Conservation (phyloP, 2,797 vertebrate genomes). For the Mus caroli region DNA sequence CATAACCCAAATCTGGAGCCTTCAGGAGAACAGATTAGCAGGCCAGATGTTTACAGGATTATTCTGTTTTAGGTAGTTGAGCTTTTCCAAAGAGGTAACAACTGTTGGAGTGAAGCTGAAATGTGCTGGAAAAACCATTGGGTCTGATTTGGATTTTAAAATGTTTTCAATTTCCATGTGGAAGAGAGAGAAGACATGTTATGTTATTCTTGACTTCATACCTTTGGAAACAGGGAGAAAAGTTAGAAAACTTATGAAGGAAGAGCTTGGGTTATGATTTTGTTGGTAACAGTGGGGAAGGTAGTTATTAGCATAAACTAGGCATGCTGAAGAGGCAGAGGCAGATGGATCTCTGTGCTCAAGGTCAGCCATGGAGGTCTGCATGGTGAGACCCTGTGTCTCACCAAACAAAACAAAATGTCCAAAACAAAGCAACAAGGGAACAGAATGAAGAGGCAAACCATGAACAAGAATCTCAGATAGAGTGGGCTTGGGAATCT, state of each 20-base stretch:
- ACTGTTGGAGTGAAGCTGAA: neutral
- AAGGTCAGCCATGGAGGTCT: neutral
- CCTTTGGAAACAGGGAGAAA: neutral
- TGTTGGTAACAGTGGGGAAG: neutral
- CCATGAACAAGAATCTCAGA: neutral
- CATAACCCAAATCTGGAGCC: neutral
- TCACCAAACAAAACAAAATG: neutral
- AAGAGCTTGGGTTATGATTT: neutral
- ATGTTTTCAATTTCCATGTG: neutral
- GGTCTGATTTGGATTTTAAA: neutral
- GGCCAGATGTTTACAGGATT: neutral
- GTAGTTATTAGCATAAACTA: neutral
- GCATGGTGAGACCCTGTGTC: neutral
- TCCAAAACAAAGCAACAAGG: neutral
- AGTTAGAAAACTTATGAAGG: neutral
- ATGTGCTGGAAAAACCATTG: neutral
- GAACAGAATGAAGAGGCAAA: neutral
- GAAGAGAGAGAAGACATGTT: neutral
- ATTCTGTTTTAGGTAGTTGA: neutral
- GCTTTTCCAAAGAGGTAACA: neutral
- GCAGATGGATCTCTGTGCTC: neutral
- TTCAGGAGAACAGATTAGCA: neutral
- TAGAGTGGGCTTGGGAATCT: neutral
- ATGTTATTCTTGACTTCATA: neutral
- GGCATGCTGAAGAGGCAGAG: neutral